Conservation (phyloP, 2,113 vertebrate genomes). For the Equus quagga region DNA sequence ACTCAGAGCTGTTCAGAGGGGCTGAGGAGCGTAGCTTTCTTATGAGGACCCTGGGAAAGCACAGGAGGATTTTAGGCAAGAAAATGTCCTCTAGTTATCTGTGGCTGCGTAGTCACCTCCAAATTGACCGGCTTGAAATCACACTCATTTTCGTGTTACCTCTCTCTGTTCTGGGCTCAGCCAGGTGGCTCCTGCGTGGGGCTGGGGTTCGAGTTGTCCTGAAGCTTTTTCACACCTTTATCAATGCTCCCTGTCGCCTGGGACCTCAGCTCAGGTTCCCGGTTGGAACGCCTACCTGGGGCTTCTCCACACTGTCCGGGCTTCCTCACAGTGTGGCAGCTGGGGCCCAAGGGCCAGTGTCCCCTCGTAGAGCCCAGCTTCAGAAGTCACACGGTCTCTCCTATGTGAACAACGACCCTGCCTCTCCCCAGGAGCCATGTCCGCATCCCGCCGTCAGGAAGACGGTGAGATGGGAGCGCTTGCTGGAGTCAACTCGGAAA, state of each 20-base stretch:
- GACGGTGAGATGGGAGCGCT: too few species aligned
- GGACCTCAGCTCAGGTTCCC: neutral
- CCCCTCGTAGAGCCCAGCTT: neutral
- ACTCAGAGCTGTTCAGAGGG: neutral
- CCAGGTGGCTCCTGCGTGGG: neutral
- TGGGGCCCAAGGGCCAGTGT: neutral
- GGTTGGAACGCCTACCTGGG: neutral
- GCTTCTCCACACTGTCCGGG: neutral
- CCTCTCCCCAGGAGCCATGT: neutral
- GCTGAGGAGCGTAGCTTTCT: neutral
- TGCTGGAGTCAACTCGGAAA: neutral
- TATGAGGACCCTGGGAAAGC: neutral
- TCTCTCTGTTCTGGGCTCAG: neutral
- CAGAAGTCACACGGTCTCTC: neutral
- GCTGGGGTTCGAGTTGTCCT: too few species aligned
- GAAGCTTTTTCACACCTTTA: neutral
- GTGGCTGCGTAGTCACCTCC: neutral
- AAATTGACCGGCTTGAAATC: too few species aligned
- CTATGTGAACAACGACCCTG: neutral
- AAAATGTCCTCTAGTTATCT: neutral
- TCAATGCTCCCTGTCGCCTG: neutral
- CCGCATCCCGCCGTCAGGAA: too few species aligned
- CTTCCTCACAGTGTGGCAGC: neutral
- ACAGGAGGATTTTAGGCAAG: neutral
- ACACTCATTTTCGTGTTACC: neutral